Evolutionary conservation across 2,113 vertebrate species (phyloP).

Genomic region (Pseudolaguvia tuberculata): DNA sequence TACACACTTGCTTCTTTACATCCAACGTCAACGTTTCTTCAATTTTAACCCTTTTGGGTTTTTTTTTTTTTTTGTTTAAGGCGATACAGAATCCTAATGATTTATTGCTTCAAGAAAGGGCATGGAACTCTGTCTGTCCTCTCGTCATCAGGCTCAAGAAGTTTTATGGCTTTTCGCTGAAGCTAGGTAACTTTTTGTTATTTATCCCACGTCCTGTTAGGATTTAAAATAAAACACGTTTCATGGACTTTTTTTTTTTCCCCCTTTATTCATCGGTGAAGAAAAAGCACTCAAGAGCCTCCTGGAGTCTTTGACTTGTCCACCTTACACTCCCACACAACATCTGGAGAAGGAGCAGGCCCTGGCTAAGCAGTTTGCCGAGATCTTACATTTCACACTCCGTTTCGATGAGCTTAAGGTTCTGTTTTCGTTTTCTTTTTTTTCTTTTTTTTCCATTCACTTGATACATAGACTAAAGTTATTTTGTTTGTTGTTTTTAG

Average conservation of each 20-base stretch:
- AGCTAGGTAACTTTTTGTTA: slow-evolving; percentile 72
- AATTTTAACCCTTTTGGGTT: neutral
- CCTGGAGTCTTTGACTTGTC: slow-evolving; percentile 85
- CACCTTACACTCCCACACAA: slow-evolving; percentile 89
- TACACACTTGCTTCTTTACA: neutral
- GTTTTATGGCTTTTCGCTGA: slow-evolving; percentile 93
- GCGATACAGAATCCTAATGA: slow-evolving; percentile 95
- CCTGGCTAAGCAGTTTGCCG: slow-evolving; percentile 94
- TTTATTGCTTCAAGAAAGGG: slow-evolving; percentile 86
- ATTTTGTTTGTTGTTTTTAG: slow-evolving; percentile 58
- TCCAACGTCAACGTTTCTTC: neutral
- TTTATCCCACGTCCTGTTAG: neutral
- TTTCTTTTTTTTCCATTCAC: no score
- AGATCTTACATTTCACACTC: slow-evolving; percentile 97
- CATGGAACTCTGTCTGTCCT: slow-evolving; percentile 94
- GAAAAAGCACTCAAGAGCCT: slow-evolving; percentile 91
- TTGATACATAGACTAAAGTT: no score
- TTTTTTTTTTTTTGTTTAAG: slow-evolving; percentile 56
- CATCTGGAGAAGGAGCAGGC: slow-evolving; percentile 96
- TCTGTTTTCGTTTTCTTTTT: neutral
- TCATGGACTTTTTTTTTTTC: neutral
- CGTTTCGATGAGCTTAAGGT: slow-evolving; percentile 98
- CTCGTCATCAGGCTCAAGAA: slow-evolving; percentile 91
- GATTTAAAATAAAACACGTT: neutral
- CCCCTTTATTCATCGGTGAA: slow-evolving; percentile 47